Evolutionary conservation across 2,888 invertebrate species (phyloP), one percentile per base, ranked within the genome.

Genomic region (Drosophila nigritarsus): DNA sequence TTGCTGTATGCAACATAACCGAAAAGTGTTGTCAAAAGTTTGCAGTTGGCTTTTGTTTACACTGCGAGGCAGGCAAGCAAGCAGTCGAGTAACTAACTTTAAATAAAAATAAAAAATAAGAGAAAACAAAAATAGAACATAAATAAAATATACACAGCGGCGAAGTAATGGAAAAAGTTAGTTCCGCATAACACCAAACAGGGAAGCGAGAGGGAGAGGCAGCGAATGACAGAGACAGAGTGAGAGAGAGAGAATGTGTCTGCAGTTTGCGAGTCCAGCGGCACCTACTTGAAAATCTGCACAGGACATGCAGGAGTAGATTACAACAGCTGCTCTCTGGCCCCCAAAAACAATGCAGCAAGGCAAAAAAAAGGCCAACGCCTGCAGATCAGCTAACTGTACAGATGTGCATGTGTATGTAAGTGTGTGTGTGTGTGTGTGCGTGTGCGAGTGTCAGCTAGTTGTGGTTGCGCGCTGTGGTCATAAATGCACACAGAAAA

Each of bases 91-190:
- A 84, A 84, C 87, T 87, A 85, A 86, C 87, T 84, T 67, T 55
- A 64, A 75, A 83, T 50, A 83, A 75, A 56, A 30, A 56, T 80
- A 80, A 53, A 76, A 78, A 83, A 82, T 77, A 82, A 80, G 18
- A 64, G 34, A 74, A 86, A 83, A 83, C 86, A 83, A 86, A 83
- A 86, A 78, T 86, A 82, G 65, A 84, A 82, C 84, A 86, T 86
- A 85, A 85, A 85, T 85, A 85, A 85, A 87, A 85, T 79, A 82
- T 87, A 74, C 84, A 84, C 45, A 84, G 82, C 64, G 71, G 78
- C 76, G 56, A 88, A 90, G 90, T 89, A 89, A 90, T 90, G 90
- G 90, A 90, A 87, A 87, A 87, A 87, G 86, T 87, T 87, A 76
- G 85, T 87, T 87, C 87, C 87, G 80, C 85, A 85, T 85, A 87